Conservation (phyloP, 2,888 invertebrate genomes). For the Nemoura dubitans region DNA sequence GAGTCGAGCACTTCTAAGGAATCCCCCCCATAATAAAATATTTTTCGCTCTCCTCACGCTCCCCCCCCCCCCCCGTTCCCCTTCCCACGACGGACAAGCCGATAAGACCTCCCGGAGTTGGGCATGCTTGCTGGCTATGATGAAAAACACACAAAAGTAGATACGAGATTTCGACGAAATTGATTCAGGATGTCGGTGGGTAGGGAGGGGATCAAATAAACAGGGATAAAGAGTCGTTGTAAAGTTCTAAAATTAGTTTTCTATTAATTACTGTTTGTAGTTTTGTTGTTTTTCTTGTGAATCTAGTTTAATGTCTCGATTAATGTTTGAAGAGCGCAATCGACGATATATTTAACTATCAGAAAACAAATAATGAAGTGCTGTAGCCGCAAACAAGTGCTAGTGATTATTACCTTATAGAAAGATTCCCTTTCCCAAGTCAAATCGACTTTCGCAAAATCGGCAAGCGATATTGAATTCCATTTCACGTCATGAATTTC, state of each 20-base stretch:
- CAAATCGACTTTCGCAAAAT: background rate
- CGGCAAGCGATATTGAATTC: background rate
- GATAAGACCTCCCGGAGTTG: background rate
- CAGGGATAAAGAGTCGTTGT: background rate
- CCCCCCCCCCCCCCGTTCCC: background rate
- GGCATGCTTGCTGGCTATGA: background rate
- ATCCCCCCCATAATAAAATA: background rate
- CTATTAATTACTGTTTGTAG: background rate
- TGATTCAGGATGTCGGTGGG: background rate
- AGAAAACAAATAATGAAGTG: no score
- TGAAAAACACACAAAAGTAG: background rate
- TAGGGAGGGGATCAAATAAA: background rate
- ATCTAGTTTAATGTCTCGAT: no score
- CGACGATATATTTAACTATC: no score
- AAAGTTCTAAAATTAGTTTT: background rate
- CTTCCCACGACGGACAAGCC: background rate
- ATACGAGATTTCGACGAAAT: background rate
- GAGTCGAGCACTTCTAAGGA: slow-evolving; percentile 22
- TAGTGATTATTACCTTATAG: no score
- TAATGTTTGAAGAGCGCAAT: no score
- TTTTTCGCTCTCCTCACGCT: background rate
- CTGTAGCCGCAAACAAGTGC: no score
- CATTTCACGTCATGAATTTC: background rate
- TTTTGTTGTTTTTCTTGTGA: background rate
- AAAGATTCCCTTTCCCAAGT: no score